A percentile compares a stretch with the other conserved stretches of the same genome.
phyloP scores from a whole-genome alignment of 2,888 invertebrate species.

The Periphyllus acericola region DNA sequence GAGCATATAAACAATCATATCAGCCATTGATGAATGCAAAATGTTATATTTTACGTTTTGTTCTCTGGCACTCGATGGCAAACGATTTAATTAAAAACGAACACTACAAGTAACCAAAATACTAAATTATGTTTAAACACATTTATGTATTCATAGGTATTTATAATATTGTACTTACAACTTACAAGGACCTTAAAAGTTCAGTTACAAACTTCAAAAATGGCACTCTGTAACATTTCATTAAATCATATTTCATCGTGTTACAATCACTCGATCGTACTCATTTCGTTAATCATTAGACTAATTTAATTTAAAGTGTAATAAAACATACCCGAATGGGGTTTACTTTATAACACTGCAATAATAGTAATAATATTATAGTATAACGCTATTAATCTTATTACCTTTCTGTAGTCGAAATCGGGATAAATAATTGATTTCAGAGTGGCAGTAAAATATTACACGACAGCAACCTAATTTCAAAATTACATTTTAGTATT shows the following conservation, averaged over 20 bases:
- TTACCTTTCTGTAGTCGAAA: neutral
- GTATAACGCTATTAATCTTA: neutral
- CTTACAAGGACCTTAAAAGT: no score
- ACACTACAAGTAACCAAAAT: no score
- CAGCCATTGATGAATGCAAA: no score
- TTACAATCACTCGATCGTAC: no score
- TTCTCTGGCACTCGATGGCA: no score
- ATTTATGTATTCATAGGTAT: no score
- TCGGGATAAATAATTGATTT: neutral
- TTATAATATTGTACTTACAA: no score
- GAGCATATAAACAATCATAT: no score
- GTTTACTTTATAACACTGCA: neutral
- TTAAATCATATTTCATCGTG: neutral
- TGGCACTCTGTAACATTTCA: neutral
- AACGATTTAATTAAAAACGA: no score
- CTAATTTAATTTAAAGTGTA: neutral
- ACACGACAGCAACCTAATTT: neutral
- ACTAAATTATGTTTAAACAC: no score
- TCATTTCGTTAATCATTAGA: no score
- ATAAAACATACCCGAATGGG: neutral
- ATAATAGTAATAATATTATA: neutral
- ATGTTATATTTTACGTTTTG: no score
- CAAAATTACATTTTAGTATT: conserved; percentile 12
- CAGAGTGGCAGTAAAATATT: neutral
- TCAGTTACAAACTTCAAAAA: neutral